Evolutionary conservation across 2,888 invertebrate species (phyloP).

Genomic region (Aromia moschata): DNA sequence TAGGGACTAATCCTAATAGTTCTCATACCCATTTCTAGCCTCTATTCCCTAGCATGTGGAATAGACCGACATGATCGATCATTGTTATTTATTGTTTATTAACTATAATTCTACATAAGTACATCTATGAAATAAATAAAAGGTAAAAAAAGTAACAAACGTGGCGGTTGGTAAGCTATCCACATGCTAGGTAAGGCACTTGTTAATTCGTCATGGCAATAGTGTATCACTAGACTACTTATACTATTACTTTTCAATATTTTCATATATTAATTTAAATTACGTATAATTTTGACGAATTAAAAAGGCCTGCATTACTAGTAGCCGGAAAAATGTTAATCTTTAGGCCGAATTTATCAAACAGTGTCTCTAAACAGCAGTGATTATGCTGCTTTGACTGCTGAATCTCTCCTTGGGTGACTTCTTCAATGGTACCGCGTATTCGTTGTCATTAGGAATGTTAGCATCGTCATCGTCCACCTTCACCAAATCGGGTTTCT

Average conservation of each 20-base stretch:
- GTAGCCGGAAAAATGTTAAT: neutral
- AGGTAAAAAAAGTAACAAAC: conserved; percentile 14
- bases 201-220: neutral
- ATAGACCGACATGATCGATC: conserved; percentile 38
- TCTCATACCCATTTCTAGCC: conserved; percentile 45
- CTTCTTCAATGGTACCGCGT: conserved; percentile 46
- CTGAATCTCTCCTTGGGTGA: conserved; percentile 46
- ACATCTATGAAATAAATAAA: conserved; percentile 25
- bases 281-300: neutral
- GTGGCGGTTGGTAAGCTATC: conserved; percentile 31
- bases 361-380: conserved; percentile 52
- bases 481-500: conserved; percentile 44
- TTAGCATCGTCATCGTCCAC: conserved; percentile 28
- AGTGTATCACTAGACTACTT: too few species aligned
- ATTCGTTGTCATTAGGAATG: conserved; percentile 49
- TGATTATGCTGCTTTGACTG: conserved; percentile 58
- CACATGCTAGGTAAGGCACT: conserved; percentile 47
- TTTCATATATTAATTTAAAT: neutral
- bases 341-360: neutral
- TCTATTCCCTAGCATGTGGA: conserved; percentile 57
- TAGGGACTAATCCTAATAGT: conserved; percentile 49
- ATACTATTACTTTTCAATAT: too few species aligned
- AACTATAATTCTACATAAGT: conserved; percentile 13
- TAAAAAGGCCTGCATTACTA: neutral
- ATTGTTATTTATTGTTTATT: conserved; percentile 17